phyloP scores from a whole-genome alignment of 2,888 invertebrate genomes.

The Drosophila meridionalis region DNA sequence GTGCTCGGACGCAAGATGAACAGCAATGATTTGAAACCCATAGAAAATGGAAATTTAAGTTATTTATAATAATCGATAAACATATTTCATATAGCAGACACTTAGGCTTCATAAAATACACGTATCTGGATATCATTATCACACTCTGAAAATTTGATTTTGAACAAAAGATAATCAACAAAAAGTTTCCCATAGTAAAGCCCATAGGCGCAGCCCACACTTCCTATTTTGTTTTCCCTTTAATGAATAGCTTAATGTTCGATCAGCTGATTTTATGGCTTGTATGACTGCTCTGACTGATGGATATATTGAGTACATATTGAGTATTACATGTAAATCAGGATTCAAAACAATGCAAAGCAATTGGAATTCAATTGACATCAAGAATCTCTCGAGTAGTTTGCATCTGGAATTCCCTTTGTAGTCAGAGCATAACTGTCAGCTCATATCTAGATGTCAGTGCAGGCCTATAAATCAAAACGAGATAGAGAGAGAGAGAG shows the following conservation, averaged over 20 bases:
- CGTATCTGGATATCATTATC: too few species aligned
- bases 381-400: neutral
- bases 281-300: neutral
- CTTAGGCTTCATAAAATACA: too few species aligned
- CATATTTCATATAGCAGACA: neutral
- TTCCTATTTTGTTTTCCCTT: too few species aligned
- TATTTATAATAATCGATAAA: too few species aligned
- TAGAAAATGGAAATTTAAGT: neutral
- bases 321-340: neutral
- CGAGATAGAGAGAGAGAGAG: too few species aligned
- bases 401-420: constrained; percentile 5
- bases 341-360: neutral
- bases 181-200: too few species aligned
- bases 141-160: neutral
- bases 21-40: too few species aligned
- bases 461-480: neutral
- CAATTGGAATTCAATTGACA: neutral
- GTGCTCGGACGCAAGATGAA: too few species aligned
- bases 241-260: neutral
- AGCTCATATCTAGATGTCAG: neutral
- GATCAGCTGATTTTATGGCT: too few species aligned
- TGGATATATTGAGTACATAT: neutral
- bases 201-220: too few species aligned
- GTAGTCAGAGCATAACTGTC: neutral
- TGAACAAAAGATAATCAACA: too few species aligned